Base-by-base conservation (phyloP, 2,888 invertebrate species). In the Criorhina ranunculi region DNA sequence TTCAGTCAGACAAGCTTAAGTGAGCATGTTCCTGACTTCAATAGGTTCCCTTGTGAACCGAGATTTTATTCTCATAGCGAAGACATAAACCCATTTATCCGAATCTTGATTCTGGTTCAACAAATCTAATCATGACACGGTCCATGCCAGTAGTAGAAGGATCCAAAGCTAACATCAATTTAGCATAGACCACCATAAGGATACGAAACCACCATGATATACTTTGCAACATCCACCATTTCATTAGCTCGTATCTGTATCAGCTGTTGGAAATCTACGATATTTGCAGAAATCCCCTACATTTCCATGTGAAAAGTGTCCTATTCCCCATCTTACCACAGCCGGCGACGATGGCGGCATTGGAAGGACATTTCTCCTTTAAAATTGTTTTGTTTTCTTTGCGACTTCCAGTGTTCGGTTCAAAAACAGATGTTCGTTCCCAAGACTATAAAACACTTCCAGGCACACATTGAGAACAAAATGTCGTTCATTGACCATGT, bases 401-500 rank as follows among this genome's bases (percentile, higher is more conserved):
- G 51, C 46, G 40, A 55, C 33, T 73, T 79, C 72, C 66, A 66
- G 59, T 42, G 53, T 15, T 6, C 37, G 40, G 46, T 53, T 5
- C 33, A 35, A 37, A 59, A 85, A 85, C 85, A 85, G 75, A 85
- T 85, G 85, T 85, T 85, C 70, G 17, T 80, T 85, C 85, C 85
- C 85, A 85, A 46, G 66, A 78, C 44, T 19, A 55, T 59, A 62
- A 33, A 73, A 69, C 59, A 35, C 24, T 85, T 85, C 70, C 59
- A 80, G 59, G 59, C 69, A 70, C 69, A 76, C 59, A 76, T 62
- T 80, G 69, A n/a, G n/a, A 85, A 75, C 80, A 57, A 66, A 80
- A 59, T 76, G 75, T 46, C 85, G 85, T 85, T 85, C 85, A 85
- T 85, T 85, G 85, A 85, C 85, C 85, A 85, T 53, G 11, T 85